Evolutionary conservation across 2,888 invertebrate species (phyloP).

Genomic region (Scaptomyza parva): DNA sequence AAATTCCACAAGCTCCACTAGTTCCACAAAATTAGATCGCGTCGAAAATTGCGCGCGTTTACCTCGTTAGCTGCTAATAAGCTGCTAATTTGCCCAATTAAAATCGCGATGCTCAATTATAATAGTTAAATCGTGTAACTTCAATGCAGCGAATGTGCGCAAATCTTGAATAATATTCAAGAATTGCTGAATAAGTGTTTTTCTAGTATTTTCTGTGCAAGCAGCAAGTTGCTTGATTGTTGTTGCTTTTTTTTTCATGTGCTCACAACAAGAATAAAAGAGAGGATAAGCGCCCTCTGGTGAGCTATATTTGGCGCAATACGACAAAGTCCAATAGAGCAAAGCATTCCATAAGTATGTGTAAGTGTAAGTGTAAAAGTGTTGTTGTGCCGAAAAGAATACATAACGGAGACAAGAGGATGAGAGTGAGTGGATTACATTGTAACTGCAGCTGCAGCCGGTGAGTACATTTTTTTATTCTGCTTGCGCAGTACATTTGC

Average conservation of each 20-base stretch:
- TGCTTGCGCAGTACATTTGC: not conserved
- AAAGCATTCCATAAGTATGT: not conserved
- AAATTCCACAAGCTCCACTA: not conserved
- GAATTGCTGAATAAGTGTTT: not conserved
- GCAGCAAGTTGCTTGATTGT: not conserved
- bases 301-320: not conserved
- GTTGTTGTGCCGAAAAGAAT: not conserved
- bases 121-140: not conserved
- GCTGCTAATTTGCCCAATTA: not conserved
- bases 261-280: not conserved
- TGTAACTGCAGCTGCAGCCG: not conserved
- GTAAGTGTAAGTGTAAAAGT: not conserved
- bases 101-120: not conserved
- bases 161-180: not conserved
- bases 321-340: not conserved
- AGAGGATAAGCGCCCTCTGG: not conserved
- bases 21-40: slow-evolving; percentile 1
- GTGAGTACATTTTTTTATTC: not conserved
- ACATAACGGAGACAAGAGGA: not conserved
- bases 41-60: not conserved
- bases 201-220: not conserved
- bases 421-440: not conserved
- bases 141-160: not conserved
- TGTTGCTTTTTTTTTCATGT: not conserved
- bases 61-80: not conserved